A percentile compares a stretch with the other conserved stretches of the same genome.
These are phyloP conservation scores for Drosophila paulistorum DNA, from an alignment of 1,140 invertebrate species.

Conservation along the genomic window DNA sequence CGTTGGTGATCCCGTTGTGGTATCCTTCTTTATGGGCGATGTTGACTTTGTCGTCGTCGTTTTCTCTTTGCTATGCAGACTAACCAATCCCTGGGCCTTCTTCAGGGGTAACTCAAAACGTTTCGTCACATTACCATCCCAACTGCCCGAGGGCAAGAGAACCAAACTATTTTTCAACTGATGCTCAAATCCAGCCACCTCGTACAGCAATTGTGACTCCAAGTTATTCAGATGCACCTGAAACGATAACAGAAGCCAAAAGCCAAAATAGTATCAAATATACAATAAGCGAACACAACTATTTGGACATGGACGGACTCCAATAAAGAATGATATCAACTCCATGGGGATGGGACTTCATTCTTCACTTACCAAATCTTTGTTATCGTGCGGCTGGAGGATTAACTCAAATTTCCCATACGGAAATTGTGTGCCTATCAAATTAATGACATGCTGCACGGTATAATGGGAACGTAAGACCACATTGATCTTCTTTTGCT, in stretches of 20 bases:
- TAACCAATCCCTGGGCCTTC: conserved; percentile 31
- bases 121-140: conserved; percentile 68
- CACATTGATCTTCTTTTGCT: conserved; percentile 83
- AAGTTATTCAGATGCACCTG: conserved; percentile 71
- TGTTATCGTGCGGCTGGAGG: conserved; percentile 69
- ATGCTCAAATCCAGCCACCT: conserved; percentile 67
- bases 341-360: no score
- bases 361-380: conserved; percentile 58
- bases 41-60: conserved; percentile 23
- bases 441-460: conserved; percentile 83
- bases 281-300: neutral
- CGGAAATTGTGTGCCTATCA: conserved; percentile 84
- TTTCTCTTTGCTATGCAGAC: conserved; percentile 39
- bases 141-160: conserved; percentile 61
- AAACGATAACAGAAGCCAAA: neutral
- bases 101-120: conserved; percentile 69
- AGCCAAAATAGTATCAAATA: neutral
- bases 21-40: conserved; percentile 35
- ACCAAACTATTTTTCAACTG: conserved; percentile 68
- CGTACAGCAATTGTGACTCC: conserved; percentile 54
- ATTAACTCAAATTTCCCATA: conserved; percentile 85
- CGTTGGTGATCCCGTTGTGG: neutral
- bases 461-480: conserved; percentile 84
- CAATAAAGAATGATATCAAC: neutral
- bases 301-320: no score